Evolutionary conservation across 2,113 vertebrate genomes (phyloP).

Genomic region (Brachirus orientalis): DNA sequence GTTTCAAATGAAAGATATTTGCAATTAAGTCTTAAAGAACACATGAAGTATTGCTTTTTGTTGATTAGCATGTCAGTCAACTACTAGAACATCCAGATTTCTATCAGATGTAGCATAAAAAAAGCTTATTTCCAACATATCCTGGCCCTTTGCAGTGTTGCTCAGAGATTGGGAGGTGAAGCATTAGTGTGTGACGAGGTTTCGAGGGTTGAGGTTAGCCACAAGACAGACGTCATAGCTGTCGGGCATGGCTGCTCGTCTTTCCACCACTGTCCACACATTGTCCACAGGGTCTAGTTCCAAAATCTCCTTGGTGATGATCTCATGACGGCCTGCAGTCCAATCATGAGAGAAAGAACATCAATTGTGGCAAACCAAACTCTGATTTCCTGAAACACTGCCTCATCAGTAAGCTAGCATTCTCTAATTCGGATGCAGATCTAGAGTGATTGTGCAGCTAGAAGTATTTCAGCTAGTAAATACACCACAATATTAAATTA

Average conservation of each 20-base stretch:
- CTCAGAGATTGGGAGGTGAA: conserved; percentile 73
- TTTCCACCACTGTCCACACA: conserved; percentile 88
- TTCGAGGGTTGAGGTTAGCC: conserved; percentile 89
- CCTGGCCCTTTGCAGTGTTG: conserved; percentile 12
- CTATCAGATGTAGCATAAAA: no score
- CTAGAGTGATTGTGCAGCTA: conserved; percentile 1
- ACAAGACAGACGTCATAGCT: conserved; percentile 92
- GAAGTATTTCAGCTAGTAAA: background rate
- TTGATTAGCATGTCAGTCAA: no score
- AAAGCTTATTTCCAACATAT: background rate
- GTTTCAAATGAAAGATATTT: no score
- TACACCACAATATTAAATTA: background rate
- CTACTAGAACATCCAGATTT: no score
- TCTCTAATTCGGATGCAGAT: background rate
- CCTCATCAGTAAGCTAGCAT: conserved; percentile 2
- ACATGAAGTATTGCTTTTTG: no score
- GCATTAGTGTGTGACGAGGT: conserved; percentile 84
- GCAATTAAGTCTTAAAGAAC: no score
- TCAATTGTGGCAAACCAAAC: conserved; percentile 12
- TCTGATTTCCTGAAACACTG: conserved; percentile 20
- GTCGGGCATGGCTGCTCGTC: conserved; percentile 89
- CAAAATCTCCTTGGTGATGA: conserved; percentile 92
- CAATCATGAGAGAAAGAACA: conserved; percentile 14
- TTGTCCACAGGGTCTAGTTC: conserved; percentile 90
- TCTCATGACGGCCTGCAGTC: conserved; percentile 88